A percentile compares a stretch with the other conserved stretches of the same genome.
phyloP scores from a whole-genome alignment of 2,888 invertebrate genomes.

The Odontocolon sp. region DNA sequence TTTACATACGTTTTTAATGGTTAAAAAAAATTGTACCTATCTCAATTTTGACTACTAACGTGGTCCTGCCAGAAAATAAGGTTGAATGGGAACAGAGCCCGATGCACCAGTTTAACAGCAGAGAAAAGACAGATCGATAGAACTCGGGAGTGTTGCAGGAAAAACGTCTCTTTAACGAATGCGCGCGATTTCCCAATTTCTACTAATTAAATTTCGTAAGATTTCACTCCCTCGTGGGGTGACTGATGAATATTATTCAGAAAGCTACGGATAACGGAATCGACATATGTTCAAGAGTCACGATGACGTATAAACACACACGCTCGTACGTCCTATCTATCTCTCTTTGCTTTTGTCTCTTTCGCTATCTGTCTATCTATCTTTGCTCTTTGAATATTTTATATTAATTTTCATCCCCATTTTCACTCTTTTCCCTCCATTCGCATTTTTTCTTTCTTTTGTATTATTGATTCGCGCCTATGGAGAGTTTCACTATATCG shows the following conservation, averaged over 20 bases:
- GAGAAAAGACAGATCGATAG: constrained; percentile 60
- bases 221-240: neutral
- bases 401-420: neutral
- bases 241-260: neutral
- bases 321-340: constrained; percentile 4
- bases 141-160: constrained; percentile 39
- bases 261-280: neutral
- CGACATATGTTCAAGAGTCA: neutral
- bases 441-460: neutral
- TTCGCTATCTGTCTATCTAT: neutral
- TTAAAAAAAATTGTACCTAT: no score
- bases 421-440: neutral
- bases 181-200: constrained; percentile 41
- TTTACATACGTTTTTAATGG: no score
- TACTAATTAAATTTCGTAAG: neutral
- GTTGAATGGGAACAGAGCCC: constrained; percentile 39
- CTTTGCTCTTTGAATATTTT: neutral
- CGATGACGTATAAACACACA: constrained; percentile 31
- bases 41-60: no score
- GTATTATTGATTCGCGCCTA: neutral
- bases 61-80: neutral
- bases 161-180: constrained; percentile 42
- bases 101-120: constrained; percentile 59
- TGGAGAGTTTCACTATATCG: neutral
- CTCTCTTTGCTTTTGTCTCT: constrained; percentile 3